phyloP scores from a whole-genome alignment of 2,113 vertebrate species.

The Poecilia latipinna region DNA sequence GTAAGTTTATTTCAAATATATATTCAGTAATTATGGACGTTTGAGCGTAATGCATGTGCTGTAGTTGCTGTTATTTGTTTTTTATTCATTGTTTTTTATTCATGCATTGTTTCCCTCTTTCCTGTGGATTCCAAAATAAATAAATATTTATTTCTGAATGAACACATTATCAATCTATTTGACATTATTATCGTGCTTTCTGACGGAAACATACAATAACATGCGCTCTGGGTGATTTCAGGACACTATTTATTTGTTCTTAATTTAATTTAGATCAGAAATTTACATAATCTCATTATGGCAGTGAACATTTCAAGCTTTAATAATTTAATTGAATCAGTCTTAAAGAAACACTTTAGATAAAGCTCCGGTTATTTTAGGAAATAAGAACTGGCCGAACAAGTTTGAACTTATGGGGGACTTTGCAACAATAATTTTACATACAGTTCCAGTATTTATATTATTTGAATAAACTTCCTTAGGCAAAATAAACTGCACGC shows the following conservation, averaged over 20 bases:
- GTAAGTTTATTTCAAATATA: constrained; percentile 46
- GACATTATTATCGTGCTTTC: neutral
- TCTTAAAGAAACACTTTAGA: neutral
- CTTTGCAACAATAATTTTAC: too few relatives aligned
- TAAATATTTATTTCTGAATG: neutral
- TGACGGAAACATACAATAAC: neutral
- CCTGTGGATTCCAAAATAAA: neutral
- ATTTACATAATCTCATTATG: neutral
- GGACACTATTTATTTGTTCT: too few relatives aligned
- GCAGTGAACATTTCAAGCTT: neutral
- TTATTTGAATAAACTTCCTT: too few relatives aligned
- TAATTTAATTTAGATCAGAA: neutral
- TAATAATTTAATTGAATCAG: neutral
- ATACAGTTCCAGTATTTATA: too few relatives aligned
- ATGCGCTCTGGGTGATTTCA: too few relatives aligned
- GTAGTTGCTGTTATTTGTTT: neutral
- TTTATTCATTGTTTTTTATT: neutral
- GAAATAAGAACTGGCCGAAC: neutral
- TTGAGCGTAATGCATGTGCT: neutral
- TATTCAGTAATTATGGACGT: neutral
- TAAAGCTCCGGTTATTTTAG: neutral
- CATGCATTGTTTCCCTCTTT: neutral
- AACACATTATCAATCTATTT: neutral
- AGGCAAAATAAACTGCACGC: too few relatives aligned
- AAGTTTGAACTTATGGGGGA: too few relatives aligned